Conservation (phyloP, 2,888 invertebrate genomes). For the Sesia bembeciformis region DNA sequence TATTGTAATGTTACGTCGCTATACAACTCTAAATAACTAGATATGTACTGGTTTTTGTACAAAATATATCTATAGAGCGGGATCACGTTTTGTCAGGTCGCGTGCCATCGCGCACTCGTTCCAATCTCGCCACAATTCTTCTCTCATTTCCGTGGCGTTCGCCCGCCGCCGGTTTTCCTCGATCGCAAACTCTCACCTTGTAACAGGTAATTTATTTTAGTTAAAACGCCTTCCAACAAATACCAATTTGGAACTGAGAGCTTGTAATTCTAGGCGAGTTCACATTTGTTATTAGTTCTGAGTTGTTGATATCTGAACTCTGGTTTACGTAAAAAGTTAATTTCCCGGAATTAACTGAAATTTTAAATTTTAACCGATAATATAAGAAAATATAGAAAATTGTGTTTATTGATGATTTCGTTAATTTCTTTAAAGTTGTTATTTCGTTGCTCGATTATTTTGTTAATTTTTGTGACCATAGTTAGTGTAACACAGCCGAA, state of each 20-base stretch:
- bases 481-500: too few relatives aligned
- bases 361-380: too few relatives aligned
- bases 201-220: constrained; percentile 49
- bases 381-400: too few relatives aligned
- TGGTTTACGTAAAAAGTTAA: too few relatives aligned
- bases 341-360: too few relatives aligned
- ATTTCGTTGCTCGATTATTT: too few relatives aligned
- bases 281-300: constrained; percentile 1
- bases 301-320: background rate
- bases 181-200: constrained; percentile 31
- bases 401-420: too few relatives aligned
- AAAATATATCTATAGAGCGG: background rate
- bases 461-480: too few relatives aligned
- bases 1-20: too few relatives aligned
- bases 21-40: background rate
- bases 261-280: constrained; percentile 8
- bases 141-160: constrained; percentile 46
- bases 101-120: constrained; percentile 2
- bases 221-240: constrained; percentile 41
- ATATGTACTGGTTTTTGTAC: background rate
- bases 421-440: too few relatives aligned
- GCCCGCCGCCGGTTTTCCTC: constrained; percentile 28
- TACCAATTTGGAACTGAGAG: constrained; percentile 28
- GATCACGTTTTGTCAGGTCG: background rate
- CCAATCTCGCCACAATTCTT: constrained; percentile 44